phyloP scores from a whole-genome alignment of 1,140 invertebrate species.

The Rhopalosiphum maidis region DNA sequence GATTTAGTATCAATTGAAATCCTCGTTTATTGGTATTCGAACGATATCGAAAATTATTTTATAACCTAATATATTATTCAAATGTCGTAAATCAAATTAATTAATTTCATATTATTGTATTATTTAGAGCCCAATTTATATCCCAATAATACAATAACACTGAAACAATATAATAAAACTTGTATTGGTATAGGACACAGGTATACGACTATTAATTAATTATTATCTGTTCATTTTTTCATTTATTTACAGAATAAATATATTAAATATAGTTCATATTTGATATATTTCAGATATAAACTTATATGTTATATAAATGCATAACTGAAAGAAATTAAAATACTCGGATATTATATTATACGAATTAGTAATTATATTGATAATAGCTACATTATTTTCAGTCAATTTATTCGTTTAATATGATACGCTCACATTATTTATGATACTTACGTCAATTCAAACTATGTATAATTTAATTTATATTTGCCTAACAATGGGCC shows the following conservation, averaged over 20 bases:
- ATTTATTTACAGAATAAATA: neutral
- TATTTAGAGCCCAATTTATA: neutral
- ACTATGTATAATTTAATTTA: neutral
- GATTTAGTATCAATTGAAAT: neutral
- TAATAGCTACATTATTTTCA: neutral
- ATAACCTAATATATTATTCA: conserved; percentile 12
- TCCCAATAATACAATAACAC: neutral
- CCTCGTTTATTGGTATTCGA: neutral
- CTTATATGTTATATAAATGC: neutral
- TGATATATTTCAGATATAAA: neutral
- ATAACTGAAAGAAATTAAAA: neutral
- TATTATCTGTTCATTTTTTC: neutral
- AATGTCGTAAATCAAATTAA: conserved; percentile 19
- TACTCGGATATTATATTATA: neutral
- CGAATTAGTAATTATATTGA: neutral
- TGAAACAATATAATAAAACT: neutral
- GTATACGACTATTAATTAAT: neutral
- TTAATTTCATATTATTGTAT: neutral
- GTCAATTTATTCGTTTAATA: neutral
- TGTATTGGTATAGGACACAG: neutral
- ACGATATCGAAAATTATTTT: neutral
- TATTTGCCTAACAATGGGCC: neutral
- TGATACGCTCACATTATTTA: neutral
- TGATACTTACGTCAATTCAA: neutral
- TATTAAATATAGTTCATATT: neutral